Base-by-base conservation (phyloP, 2,113 vertebrate genomes). In the Numida meleagris region DNA sequence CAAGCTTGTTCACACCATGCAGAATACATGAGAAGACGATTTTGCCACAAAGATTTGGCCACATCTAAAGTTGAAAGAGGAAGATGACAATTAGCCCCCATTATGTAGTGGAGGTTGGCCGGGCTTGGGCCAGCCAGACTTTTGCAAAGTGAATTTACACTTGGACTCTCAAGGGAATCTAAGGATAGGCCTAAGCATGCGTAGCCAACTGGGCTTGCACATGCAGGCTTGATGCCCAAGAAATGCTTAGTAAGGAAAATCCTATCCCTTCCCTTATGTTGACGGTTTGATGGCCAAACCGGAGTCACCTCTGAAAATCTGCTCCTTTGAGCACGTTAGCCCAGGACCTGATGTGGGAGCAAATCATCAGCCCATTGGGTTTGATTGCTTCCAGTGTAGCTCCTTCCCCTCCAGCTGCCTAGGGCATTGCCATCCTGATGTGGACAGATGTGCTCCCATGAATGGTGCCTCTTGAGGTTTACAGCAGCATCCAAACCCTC, bases 331-430 rank as follows among this genome's bases (percentile, higher is more conserved):
- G 50, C 33, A 5, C 16, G 29, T 36, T 55, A 63, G 42, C 23
- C 24, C 42, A 38, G 50, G 50, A 15, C 57, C 8, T 31, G 18
- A 9, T 1, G 2, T 1, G 6, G 33, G 20, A 89, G 10, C 72
- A 10, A 65, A 58, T 31, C 46, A 57, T 46, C 43, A 42, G 19
- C 66, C 6, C 0, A n/a, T 12, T 1, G 0, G 11, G 3, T 6
- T 20, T 23, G 11, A 10, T 23, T 70, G 0, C 0, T 25, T 33
- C 40, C 5, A 33, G 42, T 0, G 6, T n/a, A 55, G 14, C 48
- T 43, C 12, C 66, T 58, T 23, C 21, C 27, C 6, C 18, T 73
- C 7, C 8, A 18, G 5, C 42, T 38, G 12, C 3, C 4, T 75
- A 20, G 46, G 46, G 46, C 34, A 40, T 8, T 19, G 3, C 0